These are phyloP conservation scores for Heteropelma amictum DNA, from an alignment of 2,888 invertebrate genomes.

Conservation along the genomic window DNA sequence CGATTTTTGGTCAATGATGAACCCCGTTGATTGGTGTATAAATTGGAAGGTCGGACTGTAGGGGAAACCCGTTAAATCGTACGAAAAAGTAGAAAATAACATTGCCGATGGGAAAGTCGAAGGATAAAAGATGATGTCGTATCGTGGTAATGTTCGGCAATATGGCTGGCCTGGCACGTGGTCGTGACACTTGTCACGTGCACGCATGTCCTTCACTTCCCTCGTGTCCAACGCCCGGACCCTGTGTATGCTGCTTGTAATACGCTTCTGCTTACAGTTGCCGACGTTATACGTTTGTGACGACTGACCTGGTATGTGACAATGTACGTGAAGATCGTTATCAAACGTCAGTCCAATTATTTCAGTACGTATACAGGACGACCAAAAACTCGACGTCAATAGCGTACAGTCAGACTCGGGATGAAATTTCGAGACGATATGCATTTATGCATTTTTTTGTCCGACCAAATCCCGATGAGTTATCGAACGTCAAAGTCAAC, in stretches of 20 bases:
- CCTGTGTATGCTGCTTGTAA: constrained; percentile 53
- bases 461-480: no score
- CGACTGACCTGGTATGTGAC: neutral
- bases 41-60: no score
- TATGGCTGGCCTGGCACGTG: constrained; percentile 60
- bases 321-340: no score
- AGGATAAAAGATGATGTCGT: constrained; percentile 18
- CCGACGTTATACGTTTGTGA: constrained; percentile 33
- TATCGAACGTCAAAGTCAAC: no score
- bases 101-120: neutral
- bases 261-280: constrained; percentile 49
- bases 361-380: neutral
- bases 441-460: no score
- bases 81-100: no score
- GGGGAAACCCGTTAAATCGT: no score
- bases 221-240: constrained; percentile 37
- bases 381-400: no score
- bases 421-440: no score
- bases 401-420: no score
- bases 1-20: no score
- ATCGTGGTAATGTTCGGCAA: constrained; percentile 14
- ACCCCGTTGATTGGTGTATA: no score
- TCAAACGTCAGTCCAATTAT: neutral
- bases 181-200: constrained; percentile 65
- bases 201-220: constrained; percentile 54